A percentile compares a stretch with the other conserved stretches of the same genome.
Evolutionary conservation across 2,113 vertebrate genomes (phyloP).

Genomic region (Columbina picui): DNA sequence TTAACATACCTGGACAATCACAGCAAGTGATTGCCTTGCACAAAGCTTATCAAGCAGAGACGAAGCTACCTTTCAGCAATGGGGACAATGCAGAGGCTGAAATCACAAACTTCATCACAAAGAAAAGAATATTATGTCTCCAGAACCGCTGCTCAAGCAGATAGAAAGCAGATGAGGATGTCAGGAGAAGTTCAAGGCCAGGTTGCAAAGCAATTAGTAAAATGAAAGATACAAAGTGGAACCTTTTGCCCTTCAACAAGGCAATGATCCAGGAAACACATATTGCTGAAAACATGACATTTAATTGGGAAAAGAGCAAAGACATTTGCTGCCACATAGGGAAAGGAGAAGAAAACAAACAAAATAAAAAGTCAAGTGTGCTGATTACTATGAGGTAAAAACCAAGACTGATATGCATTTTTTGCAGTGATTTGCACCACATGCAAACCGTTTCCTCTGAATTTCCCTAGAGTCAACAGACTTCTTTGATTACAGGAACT

Average conservation of each 20-base stretch:
- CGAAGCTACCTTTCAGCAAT: neutral
- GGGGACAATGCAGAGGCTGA: neutral
- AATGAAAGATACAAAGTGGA: neutral
- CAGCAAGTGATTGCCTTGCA: neutral
- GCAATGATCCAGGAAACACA: neutral
- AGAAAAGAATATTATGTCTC: neutral
- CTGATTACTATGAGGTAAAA: neutral
- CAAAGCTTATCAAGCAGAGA: neutral
- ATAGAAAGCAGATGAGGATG: slow-evolving; percentile 11
- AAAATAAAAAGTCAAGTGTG: neutral
- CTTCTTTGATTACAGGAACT: neutral
- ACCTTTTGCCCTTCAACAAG: neutral
- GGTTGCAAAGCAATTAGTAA: slow-evolving; percentile 37
- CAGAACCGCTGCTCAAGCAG: neutral
- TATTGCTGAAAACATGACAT: neutral
- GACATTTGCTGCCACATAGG: neutral
- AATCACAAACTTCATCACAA: neutral
- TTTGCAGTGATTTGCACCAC: neutral
- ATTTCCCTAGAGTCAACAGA: neutral
- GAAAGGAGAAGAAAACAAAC: neutral
- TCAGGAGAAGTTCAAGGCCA: slow-evolving; percentile 15
- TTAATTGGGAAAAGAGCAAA: slow-evolving; percentile 18
- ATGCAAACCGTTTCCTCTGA: neutral
- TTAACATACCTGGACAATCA: neutral
- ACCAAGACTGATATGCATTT: neutral